Evolutionary conservation across 2,113 vertebrate species (phyloP), one percentile per base, ranked within the genome.

Genomic region (Petrocephalus microphthalmus): DNA sequence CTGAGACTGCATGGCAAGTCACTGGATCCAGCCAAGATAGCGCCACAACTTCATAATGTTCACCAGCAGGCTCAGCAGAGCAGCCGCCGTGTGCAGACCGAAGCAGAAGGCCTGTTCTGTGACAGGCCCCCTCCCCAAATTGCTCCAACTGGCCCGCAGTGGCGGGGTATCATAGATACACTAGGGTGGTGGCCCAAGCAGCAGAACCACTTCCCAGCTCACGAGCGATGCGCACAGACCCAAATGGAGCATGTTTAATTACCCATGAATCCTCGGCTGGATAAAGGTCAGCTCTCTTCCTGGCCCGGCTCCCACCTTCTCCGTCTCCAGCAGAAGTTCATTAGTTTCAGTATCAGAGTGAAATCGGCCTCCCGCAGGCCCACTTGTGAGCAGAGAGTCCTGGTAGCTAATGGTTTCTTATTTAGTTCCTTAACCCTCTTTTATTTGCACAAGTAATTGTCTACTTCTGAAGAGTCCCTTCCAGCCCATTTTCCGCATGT

Each of bases 381-480:
- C 45, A 25, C 45, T 25, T 83, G 45, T 22, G 5, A 42, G 42
- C 20, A 83, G 45, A 83, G 19, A 83, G 33, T 83, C 7, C 81
- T 83, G 81, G 20, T 49, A 83, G 19, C 81, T 83, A 19, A 83
- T 49, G 33, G 42, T 83, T 83, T 49, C 19, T 42, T 82, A 82
- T 47, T 82, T 82, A 10, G 1, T 82, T 83, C 45, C 20, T 78
- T 42, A n/a, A 17, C 37, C 81, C 17, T 49, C 19, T n/a, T n/a
- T 83, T 83, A 83, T 49, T 83, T 83, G 81, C 45, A 22, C 19
- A 47, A 49, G 45, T 83, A 83, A 83, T 83, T 22, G 81, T 83
- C 81, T 83, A n/a, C 45, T 82, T 82, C 78, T 49, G 15, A 47
- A 82, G 42, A 22, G 45, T 83, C 3, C 45, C 45, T 78, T 83